Evolutionary conservation across 1,140 invertebrate genomes (phyloP).

Genomic region (Alviniconcha marisindica): DNA sequence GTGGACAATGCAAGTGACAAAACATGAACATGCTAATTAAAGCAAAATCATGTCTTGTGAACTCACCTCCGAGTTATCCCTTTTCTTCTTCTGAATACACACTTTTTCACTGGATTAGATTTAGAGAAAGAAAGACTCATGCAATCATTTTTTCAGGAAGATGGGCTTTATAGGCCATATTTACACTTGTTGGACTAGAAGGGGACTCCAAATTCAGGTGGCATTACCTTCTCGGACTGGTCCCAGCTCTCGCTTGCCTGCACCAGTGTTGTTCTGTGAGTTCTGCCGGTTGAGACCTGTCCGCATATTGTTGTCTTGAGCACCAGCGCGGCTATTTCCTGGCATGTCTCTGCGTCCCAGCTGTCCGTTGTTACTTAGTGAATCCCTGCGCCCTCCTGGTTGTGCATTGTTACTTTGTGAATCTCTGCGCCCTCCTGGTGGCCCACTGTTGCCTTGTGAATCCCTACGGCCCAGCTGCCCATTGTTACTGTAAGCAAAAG

Average conservation of each 20-base stretch:
- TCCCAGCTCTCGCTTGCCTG: constrained; percentile 40
- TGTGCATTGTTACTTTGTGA: neutral
- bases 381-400: neutral
- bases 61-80: no score
- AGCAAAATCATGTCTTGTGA: no score
- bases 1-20: no score
- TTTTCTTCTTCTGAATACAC: no score
- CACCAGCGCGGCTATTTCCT: neutral
- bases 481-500: constrained; percentile 11
- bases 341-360: neutral
- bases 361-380: neutral
- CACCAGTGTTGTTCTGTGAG: constrained; percentile 9
- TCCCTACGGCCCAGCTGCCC: constrained; percentile 6
- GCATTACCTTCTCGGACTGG: constrained; percentile 66
- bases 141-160: no score
- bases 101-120: no score
- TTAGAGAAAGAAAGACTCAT: no score
- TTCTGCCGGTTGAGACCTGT: constrained; percentile 22
- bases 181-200: no score
- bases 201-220: no score
- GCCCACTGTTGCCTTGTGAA: neutral
- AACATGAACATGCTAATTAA: no score
- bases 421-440: neutral
- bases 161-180: no score
- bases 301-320: neutral